These are phyloP conservation scores for Trileptium ribeirensis DNA, from an alignment of 2,888 invertebrate genomes.

Conservation along the genomic window DNA sequence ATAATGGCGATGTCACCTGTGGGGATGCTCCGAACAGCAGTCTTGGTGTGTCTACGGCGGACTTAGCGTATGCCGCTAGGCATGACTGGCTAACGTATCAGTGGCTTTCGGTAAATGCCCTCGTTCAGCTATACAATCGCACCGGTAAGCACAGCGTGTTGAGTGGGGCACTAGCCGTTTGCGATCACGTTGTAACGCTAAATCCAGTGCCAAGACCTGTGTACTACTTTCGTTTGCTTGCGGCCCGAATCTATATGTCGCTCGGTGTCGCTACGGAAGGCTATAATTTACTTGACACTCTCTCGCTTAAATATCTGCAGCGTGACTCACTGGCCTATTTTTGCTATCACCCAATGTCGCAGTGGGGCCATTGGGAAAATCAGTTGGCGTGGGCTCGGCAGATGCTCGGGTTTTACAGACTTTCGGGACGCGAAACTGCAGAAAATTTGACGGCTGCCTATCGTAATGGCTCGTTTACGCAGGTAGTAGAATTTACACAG, in stretches of 20 bases:
- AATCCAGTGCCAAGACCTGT: background rate
- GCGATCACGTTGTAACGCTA: background rate
- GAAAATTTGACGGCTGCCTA: slow-evolving; percentile 7
- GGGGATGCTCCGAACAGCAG: background rate
- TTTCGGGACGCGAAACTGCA: slow-evolving; percentile 69
- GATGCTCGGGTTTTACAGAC: slow-evolving; percentile 75
- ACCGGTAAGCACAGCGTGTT: background rate
- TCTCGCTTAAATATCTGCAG: background rate
- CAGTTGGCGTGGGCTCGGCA: slow-evolving; percentile 66
- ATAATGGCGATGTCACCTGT: too few species aligned
- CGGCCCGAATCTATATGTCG: background rate
- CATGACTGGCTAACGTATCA: background rate
- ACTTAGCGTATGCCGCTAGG: background rate
- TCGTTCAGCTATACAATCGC: background rate
- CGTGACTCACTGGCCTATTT: slow-evolving; percentile 45
- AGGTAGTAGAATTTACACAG: slow-evolving; percentile 67
- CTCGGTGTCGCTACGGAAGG: background rate
- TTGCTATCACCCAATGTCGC: slow-evolving; percentile 63
- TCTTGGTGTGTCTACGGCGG: background rate
- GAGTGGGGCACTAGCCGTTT: background rate
- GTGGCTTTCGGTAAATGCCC: background rate
- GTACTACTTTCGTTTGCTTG: background rate
- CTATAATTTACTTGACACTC: background rate
- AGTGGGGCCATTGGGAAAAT: slow-evolving; percentile 65
- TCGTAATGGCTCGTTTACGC: slow-evolving; percentile 11